Evolutionary conservation across 2,113 vertebrate species (phyloP), one percentile per base, ranked within the genome.

Genomic region (Pantherophis guttatus): DNA sequence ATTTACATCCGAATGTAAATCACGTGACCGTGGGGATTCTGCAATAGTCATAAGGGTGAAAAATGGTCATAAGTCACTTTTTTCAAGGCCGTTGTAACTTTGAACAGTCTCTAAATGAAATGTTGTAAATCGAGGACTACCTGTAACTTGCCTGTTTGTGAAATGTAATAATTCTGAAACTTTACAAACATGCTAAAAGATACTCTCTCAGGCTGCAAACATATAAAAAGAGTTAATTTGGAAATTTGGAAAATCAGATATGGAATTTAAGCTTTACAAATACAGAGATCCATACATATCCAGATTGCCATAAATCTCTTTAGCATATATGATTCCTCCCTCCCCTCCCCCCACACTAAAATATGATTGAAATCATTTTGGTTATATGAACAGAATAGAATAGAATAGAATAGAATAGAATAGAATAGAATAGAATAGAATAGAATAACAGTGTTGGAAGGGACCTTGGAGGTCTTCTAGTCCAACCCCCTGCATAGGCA

Each of bases 251-350:
- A 95, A 94, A 62, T 10, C 93, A 57, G 81, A 90, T 70, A 3
- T 62, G 50, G 87, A 3, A 15, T 81, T 21, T 54, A 93, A 52
- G 86, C 53, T 90, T 90, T 1, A 2, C 17, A 0, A 92, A 59
- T 93, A 65, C 91, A 93, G 24, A 89, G 9, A 39, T 90, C 89
- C 93, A 86, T 93, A 94, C 95, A 12, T 53, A 92, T 33, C 75
- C 90, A 87, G n/a, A 70, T 70, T n/a, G 21, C 24, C 8, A 19
- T 91, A 44, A 53, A 85, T 23, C 9, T 91, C 54, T 48, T 44
- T 54, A 55, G 29, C 11, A 15, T 50, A 50, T 62, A 7, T 85
- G 53, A 23, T 33, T 15, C 8, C 10, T 29, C 21, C 24, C 50
- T 13, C 24, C 26, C 59, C 0, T 7, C 48, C 58, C 11, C 26